Conservation (phyloP, 2,113 vertebrate genomes). For the Zosterops lateralis region DNA sequence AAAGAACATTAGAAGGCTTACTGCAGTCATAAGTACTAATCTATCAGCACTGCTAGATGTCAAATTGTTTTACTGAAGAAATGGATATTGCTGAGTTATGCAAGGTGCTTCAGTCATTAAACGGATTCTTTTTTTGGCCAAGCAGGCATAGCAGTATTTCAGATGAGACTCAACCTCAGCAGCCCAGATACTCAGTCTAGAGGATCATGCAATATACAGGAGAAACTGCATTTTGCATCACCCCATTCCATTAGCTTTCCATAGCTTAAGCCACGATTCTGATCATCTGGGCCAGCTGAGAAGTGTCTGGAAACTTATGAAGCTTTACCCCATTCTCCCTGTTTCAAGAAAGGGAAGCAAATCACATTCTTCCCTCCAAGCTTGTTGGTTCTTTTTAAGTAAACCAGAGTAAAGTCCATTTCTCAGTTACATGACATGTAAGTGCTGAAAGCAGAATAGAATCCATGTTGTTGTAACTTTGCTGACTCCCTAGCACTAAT, state of each 20-base stretch:
- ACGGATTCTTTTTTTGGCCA: background rate
- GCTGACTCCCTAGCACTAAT: background rate
- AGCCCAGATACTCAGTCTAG: background rate
- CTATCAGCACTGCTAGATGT: background rate
- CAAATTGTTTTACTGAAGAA: background rate
- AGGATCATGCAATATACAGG: rapidly evolving
- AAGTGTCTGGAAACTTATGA: background rate
- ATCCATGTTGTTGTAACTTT: background rate
- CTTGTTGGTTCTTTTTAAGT: background rate
- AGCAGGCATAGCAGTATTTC: background rate
- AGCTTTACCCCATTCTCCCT: background rate
- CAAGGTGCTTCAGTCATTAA: background rate
- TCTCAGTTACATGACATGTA: background rate
- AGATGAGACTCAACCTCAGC: background rate
- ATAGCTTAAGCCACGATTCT: background rate
- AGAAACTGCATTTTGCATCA: background rate
- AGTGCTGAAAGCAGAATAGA: background rate
- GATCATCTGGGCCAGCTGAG: background rate
- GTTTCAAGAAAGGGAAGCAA: background rate
- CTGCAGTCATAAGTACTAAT: background rate
- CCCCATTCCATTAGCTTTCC: background rate
- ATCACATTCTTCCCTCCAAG: background rate
- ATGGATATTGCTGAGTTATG: background rate
- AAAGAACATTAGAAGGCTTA: background rate
- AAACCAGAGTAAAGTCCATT: background rate